A percentile compares a stretch with the other conserved stretches of the same genome.
Conservation (phyloP, 2,888 invertebrate genomes). For the Tanypteryx hageni region DNA sequence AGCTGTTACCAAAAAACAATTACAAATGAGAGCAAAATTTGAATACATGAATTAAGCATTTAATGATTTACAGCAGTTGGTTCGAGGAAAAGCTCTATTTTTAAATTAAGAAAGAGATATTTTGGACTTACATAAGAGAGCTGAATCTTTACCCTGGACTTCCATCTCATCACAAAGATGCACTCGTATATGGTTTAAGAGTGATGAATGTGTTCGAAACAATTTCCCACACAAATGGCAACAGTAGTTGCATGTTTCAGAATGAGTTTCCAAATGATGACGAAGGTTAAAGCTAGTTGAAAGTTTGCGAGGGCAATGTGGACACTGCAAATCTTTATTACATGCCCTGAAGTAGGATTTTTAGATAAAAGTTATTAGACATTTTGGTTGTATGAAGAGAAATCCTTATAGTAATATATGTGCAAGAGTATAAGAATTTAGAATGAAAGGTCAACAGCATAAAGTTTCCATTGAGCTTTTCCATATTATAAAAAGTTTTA, state of each 20-base stretch:
- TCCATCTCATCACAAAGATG: conserved; percentile 62
- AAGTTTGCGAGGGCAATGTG: conserved; percentile 35
- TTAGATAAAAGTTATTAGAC: no score
- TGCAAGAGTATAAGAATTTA: no score
- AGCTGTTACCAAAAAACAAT: not conserved
- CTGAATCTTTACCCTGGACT: not conserved
- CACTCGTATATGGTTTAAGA: conserved; percentile 67
- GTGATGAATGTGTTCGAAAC: conserved; percentile 67
- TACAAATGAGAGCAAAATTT: not conserved
- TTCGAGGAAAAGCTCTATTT: not conserved
- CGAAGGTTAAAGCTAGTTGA: conserved; percentile 28
- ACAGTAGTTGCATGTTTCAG: conserved; percentile 66
- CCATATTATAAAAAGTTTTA: not conserved
- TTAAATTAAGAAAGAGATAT: not conserved
- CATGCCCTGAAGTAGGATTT: no score
- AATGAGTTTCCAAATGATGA: conserved; percentile 67
- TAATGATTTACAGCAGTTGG: not conserved
- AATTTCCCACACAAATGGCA: conserved; percentile 68
- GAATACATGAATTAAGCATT: not conserved
- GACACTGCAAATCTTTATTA: conserved; percentile 25
- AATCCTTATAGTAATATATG: no score
- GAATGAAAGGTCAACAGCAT: no score
- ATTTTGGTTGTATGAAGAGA: no score
- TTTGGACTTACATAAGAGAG: not conserved
- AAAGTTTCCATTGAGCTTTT: not conserved